These are phyloP conservation scores for Dermatophagoides farinae DNA, from an alignment of 1,140 invertebrate species.

Conservation along the genomic window DNA sequence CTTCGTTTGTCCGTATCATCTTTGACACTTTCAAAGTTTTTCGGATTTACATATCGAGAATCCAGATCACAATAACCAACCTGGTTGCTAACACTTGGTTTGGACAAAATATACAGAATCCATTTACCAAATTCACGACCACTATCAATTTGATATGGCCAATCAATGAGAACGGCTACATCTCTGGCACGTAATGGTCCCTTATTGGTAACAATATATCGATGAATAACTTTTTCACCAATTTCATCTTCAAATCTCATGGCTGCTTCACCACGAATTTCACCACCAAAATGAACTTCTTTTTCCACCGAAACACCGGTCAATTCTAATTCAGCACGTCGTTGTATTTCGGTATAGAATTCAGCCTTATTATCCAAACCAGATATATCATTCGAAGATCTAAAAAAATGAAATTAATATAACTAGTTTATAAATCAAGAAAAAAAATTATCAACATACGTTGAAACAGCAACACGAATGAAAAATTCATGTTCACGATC, in stretches of 20 bases:
- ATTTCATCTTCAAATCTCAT: constrained; percentile 54
- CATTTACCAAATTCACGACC: constrained; percentile 57
- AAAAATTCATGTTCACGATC: constrained; percentile 43
- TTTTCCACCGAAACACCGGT: constrained; percentile 51
- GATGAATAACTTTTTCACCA: constrained; percentile 58
- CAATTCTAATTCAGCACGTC: constrained; percentile 56
- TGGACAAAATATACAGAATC: constrained; percentile 20
- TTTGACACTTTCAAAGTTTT: neutral
- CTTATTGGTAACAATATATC: constrained; percentile 58
- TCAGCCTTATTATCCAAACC: constrained; percentile 33
- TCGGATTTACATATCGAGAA: constrained; percentile 10
- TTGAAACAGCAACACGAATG: constrained; percentile 57
- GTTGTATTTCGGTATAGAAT: constrained; percentile 45
- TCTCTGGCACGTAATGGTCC: constrained; percentile 61
- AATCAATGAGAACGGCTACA: constrained; percentile 55
- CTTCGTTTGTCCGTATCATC: neutral
- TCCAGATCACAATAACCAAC: neutral
- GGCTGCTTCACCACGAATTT: constrained; percentile 53
- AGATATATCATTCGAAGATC: constrained; percentile 32
- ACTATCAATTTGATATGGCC: constrained; percentile 71
- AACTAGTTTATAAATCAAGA: neutral
- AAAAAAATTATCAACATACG: constrained; percentile 39
- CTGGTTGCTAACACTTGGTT: neutral
- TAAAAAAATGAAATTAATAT: constrained; percentile 3
- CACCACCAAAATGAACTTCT: constrained; percentile 66